These are phyloP conservation scores for Nebria salina DNA, from an alignment of 2,888 invertebrate genomes.

Conservation along the genomic window DNA sequence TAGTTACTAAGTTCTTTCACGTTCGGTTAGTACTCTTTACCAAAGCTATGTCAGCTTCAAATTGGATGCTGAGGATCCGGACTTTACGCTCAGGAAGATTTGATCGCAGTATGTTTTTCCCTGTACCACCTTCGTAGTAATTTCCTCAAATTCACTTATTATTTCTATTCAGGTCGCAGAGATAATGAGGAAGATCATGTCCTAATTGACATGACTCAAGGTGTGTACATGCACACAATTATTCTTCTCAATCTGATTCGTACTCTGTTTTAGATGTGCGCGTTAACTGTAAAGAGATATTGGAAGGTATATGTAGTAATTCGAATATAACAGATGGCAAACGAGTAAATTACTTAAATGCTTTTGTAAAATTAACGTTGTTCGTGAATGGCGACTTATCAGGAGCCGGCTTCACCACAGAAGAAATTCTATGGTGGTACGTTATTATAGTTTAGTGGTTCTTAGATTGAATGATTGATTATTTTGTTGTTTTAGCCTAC, in stretches of 20 bases:
- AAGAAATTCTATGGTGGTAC: conserved; percentile 86
- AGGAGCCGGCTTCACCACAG: conserved; percentile 76
- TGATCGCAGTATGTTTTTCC: conserved; percentile 58
- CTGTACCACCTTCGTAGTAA: conserved; percentile 38
- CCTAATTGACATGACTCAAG: conserved; percentile 66
- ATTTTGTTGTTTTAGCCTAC: conserved; percentile 71
- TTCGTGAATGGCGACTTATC: conserved; percentile 69
- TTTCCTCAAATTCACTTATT: conserved; percentile 48
- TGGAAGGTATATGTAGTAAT: conserved; percentile 71
- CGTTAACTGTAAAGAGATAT: conserved; percentile 73
- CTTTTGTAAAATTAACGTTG: conserved; percentile 81
- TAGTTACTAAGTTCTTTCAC: conserved; percentile 26
- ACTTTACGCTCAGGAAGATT: conserved; percentile 63
- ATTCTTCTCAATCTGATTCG: not conserved
- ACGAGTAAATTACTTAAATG: conserved; percentile 87
- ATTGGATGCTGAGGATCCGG: conserved; percentile 66
- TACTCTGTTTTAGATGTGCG: conserved; percentile 60
- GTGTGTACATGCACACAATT: conserved; percentile 54
- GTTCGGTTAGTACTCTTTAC: conserved; percentile 10
- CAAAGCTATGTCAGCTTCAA: conserved; percentile 64
- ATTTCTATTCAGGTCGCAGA: conserved; percentile 63
- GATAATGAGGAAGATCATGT: conserved; percentile 69
- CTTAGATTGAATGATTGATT: conserved; percentile 17
- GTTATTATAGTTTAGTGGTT: conserved; percentile 51
- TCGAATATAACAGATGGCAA: conserved; percentile 77